These are phyloP conservation scores for Nymphalis urticae DNA, from an alignment of 2,888 invertebrate species.

Conservation along the genomic window DNA sequence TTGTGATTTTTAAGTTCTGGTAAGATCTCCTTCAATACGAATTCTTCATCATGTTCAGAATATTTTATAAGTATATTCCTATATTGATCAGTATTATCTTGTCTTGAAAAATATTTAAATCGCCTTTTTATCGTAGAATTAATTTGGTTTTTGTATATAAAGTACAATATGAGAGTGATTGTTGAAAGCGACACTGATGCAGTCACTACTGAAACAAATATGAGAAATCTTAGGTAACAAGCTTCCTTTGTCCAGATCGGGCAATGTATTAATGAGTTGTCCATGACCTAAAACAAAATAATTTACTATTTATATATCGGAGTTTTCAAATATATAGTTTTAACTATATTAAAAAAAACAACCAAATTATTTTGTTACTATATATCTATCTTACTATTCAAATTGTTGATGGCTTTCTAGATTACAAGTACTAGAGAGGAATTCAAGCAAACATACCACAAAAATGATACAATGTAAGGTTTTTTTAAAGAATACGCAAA, in stretches of 20 bases:
- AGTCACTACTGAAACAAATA: conserved; percentile 50
- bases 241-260: conserved; percentile 55
- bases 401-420: too few species aligned
- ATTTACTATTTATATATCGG: neutral
- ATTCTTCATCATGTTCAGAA: conserved; percentile 62
- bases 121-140: conserved; percentile 49
- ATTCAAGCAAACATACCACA: too few species aligned
- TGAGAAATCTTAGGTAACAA: conserved; percentile 55
- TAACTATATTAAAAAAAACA: too few species aligned
- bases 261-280: conserved; percentile 54
- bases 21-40: conserved; percentile 63
- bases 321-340: neutral
- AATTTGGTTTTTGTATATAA: conserved; percentile 53
- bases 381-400: too few species aligned
- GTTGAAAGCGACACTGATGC: conserved; percentile 47
- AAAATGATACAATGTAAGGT: too few species aligned
- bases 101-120: conserved; percentile 39
- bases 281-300: conserved; percentile 57
- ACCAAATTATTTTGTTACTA: too few species aligned
- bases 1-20: conserved; percentile 57
- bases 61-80: conserved; percentile 56
- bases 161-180: conserved; percentile 48
- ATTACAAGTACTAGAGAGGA: too few species aligned
- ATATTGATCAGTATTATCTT: conserved; percentile 35
- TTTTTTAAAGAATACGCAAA: too few species aligned